Evolutionary conservation across 2,888 invertebrate species (phyloP), one percentile per base, ranked within the genome.

Genomic region (Pseudanteris insignis): DNA sequence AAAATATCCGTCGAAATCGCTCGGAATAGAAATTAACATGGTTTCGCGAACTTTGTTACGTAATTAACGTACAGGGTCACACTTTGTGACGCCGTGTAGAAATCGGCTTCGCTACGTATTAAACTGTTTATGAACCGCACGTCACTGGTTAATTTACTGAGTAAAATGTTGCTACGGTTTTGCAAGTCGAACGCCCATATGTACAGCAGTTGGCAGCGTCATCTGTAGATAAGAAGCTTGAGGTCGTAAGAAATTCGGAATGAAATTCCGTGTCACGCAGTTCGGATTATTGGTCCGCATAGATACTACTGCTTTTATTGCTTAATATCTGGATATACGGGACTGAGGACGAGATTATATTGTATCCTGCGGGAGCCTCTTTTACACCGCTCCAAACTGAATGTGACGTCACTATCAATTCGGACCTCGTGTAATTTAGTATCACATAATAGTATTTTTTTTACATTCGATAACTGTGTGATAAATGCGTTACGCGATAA

Each of bases 61-160:
- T 51, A 59, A 59, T 59, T 59, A 59, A 50, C 50, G 41, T 51
- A n/a, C 53, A 32, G 34, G 13, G 36, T 53, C 53, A 53, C 51
- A 59, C 40, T 59, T 59, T 53, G 51, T 32, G 8, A 47, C 41
- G 40, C 50, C 44, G 28, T 15, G 32, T 40, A 37, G 40, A 18
- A 58, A 58, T 43, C 25, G 43, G 53, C 18, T 46, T 29, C 37
- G 4, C 46, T 47, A 53, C 29, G 25, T 47, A 47, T 47, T 51
- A 59, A 53, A 59, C 46, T 51, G 59, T 59, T 59, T 47, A 53
- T 53, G 47, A 47, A 51, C 29, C 50, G 44, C 57, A 48, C 51
- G 46, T 59, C 40, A 59, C 40, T 58, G 32, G 21, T 28, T 38
- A 59, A 51, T 59, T 51, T 21, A 59, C 36, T 51, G 41, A 33